Evolutionary conservation across 2,113 vertebrate species (phyloP), one percentile per base, ranked within the genome.

Genomic region (Triplophysa dalaica): DNA sequence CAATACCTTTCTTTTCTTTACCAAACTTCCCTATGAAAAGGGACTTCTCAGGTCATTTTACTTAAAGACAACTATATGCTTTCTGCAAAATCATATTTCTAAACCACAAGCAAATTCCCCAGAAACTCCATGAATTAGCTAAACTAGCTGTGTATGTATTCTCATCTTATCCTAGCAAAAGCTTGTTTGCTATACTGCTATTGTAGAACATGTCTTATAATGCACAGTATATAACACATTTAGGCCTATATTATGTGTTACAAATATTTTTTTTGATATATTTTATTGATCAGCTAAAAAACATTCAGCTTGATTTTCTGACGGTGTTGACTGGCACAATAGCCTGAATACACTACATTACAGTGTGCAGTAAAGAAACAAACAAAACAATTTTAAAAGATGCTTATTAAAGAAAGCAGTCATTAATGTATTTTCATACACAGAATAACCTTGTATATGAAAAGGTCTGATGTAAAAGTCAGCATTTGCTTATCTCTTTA

Each of bases 401-500:
- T 10, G 7, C 24, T 16, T 19, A 24, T 26, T 10, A 33, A 17
- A 64, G 4, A 38, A 24, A 70, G 60, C 54, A 21, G 14, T 2
- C 12, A 68, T 66, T n/a, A 5, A 5, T 72, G 54, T 75, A 13
- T 60, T 66, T 62, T 50, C 14, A 14, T 14, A 33, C n/a, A 56
- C 17, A 82, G 48, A 79, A 62, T 77, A 54, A 66, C 22, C 45
- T 68, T 50, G 21, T 61, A 67, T 22, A 61, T 77, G 56, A 76
- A 66, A 72, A 74, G 45, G 11, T 8, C 8, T 78, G 54, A 75
- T 69, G 61, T 63, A 84, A 83, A 85, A 81, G 85, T 83, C 82
- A 84, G 63, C 54, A 90, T 91, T 92, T 92, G 87, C 89, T 70
- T 93, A 89, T 93, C 85, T 67, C 73, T 16, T 81, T 80, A 24